Conservation (phyloP, 2,888 invertebrate species). For the Apodemia duryi region DNA sequence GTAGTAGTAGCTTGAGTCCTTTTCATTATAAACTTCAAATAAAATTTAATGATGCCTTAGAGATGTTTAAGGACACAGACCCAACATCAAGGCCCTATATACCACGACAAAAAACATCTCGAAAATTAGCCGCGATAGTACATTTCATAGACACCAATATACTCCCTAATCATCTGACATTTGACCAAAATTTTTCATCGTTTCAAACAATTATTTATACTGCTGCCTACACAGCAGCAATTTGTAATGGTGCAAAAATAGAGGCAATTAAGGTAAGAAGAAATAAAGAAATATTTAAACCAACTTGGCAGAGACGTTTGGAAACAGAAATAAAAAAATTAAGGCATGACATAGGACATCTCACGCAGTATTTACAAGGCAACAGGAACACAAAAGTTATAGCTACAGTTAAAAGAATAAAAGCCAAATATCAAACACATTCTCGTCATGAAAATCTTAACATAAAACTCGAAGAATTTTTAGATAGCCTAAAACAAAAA, state of each 20-base stretch:
- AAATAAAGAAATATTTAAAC: conserved; percentile 10
- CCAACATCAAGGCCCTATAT: too few relatives aligned
- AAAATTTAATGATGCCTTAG: too few relatives aligned
- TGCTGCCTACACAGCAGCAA: conserved; percentile 19
- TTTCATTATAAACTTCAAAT: too few relatives aligned
- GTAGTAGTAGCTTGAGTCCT: too few relatives aligned
- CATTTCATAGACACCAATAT: too few relatives aligned
- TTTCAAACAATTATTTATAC: conserved; percentile 18
- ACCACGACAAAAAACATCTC: too few relatives aligned
- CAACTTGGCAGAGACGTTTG: conserved; percentile 27
- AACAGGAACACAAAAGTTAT: conserved; percentile 19
- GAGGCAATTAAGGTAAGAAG: not conserved
- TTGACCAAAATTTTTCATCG: not conserved
- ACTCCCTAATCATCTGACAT: too few relatives aligned
- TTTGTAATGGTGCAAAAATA: conserved; percentile 14
- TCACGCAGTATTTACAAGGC: conserved; percentile 23
- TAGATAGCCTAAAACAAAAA: not conserved
- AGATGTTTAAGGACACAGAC: too few relatives aligned
- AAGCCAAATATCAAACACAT: not conserved
- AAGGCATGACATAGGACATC: conserved; percentile 22
- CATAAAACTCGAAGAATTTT: not conserved
- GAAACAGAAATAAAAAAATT: conserved; percentile 23
- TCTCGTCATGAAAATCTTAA: not conserved
- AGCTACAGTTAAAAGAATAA: not conserved
- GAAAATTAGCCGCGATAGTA: too few relatives aligned